Evolutionary conservation across 2,113 vertebrate genomes (phyloP), one percentile per base, ranked within the genome.

Genomic region (Corythoichthys haematopterus): DNA sequence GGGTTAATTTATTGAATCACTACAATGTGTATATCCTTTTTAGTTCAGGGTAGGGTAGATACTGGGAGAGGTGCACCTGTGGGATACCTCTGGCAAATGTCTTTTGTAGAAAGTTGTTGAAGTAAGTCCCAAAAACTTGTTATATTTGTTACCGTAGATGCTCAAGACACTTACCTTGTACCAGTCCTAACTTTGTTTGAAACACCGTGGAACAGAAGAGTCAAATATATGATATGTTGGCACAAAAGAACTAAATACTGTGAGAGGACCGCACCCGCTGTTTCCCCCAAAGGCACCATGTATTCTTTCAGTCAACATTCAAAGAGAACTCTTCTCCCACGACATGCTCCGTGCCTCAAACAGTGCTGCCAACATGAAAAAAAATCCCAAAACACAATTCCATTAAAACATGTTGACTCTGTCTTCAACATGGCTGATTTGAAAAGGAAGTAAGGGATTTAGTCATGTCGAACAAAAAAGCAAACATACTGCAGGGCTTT

Each of bases 381-480:
- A 78, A 85, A 85, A 81, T 88, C 83, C 83, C 82, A 72, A 83
- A 85, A 87, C 83, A 80, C 80, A 74, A 68, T 80, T 82, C 80
- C 81, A 88, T 88, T 88, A 88, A 87, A 88, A 85, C 78, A 80
- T 78, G 76, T 83, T 86, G 82, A 71, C 80, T 83, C 67, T 77
- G 85, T 71, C 65, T 76, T 66, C 69, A 74, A 86, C 77, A 76
- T 71, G 65, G 46, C 62, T 84, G 85, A 77, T 80, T 76, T 48
- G 59, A 72, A 75, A 76, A 81, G 53, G 37, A 20, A 58, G 63
- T 16, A 64, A 70, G 66, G 72, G 71, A 80, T 83, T 80, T 60
- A 72, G 65, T 69, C 69, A 45, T 61, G 80, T 85, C 79, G 68
- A 55, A 28, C 52, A 36, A 13, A 75, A 76, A 59, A 79, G 77